Conservation (phyloP, 2,113 vertebrate genomes). For the Acanthisitta chloris region DNA sequence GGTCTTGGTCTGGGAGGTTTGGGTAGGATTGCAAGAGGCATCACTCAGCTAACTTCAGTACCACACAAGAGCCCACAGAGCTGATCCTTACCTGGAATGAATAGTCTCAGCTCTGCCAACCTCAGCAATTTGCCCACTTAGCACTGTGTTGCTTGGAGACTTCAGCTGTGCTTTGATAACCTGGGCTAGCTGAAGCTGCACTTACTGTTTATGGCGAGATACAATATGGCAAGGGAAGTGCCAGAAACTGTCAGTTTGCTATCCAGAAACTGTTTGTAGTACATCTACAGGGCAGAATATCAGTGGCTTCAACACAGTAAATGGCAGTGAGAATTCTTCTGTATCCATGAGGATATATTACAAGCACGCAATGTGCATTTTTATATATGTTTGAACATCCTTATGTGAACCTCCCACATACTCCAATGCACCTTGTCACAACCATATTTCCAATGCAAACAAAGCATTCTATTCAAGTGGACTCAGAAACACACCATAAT, state of each 20-base stretch:
- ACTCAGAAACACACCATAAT: slow-evolving; percentile 72
- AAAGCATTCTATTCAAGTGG: slow-evolving; percentile 68
- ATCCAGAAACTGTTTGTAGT: not conserved
- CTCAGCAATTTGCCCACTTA: not conserved
- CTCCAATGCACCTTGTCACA: slow-evolving; percentile 50
- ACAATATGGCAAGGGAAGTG: not conserved
- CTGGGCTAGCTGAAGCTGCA: not conserved
- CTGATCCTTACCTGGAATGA: not conserved
- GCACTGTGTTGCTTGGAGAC: not conserved
- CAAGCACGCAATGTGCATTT: not conserved
- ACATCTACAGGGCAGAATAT: not conserved
- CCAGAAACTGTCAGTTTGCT: not conserved
- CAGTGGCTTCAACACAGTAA: not conserved
- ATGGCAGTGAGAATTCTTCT: not conserved
- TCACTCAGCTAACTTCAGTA: not conserved
- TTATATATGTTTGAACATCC: slow-evolving; percentile 8
- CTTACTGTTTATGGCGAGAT: not conserved
- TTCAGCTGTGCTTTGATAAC: not conserved
- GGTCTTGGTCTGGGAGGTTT: not conserved
- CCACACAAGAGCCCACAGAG: not conserved
- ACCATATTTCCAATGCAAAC: slow-evolving; percentile 61
- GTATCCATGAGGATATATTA: not conserved
- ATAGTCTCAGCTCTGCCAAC: not conserved
- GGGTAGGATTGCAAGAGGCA: not conserved
- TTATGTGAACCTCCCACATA: slow-evolving; percentile 55